phyloP scores from a whole-genome alignment of 64 coral and sea anemone species.

The Anthopleura sola region DNA sequence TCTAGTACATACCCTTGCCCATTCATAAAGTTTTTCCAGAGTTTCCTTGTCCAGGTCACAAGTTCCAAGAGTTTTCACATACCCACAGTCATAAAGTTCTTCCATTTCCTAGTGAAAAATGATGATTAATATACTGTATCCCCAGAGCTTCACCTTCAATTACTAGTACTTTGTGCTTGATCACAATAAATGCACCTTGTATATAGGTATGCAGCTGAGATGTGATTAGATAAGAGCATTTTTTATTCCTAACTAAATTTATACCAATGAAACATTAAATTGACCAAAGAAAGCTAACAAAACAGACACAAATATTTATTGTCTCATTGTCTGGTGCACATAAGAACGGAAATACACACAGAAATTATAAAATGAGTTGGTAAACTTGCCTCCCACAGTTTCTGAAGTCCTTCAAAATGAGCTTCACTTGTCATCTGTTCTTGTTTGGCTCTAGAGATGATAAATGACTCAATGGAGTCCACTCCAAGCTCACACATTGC shows the following conservation, averaged over 20 bases:
- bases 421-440: conserved; percentile 47
- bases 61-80: conserved; percentile 64
- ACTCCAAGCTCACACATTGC: conserved; percentile 89
- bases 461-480: conserved; percentile 71
- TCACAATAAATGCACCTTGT: too few relatives aligned
- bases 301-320: too few relatives aligned
- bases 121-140: background rate
- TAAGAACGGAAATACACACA: too few relatives aligned
- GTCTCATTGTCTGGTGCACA: too few relatives aligned
- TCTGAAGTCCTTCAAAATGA: conserved; percentile 38
- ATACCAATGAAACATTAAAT: too few relatives aligned
- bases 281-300: too few relatives aligned
- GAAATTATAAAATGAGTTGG: too few relatives aligned
- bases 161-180: too few relatives aligned
- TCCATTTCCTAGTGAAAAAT: conserved; percentile 66
- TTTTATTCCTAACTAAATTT: too few relatives aligned
- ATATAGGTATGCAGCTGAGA: too few relatives aligned
- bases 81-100: conserved; percentile 64
- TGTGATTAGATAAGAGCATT: too few relatives aligned
- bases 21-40: conserved; percentile 73
- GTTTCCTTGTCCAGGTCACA: conserved; percentile 84
- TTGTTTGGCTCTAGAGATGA: conserved; percentile 38
- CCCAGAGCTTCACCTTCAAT: too few relatives aligned
- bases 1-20: conserved; percentile 59
- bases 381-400: conserved; percentile 55